Conservation (phyloP, 2,113 vertebrate species). For the Henicopernis longicauda region DNA sequence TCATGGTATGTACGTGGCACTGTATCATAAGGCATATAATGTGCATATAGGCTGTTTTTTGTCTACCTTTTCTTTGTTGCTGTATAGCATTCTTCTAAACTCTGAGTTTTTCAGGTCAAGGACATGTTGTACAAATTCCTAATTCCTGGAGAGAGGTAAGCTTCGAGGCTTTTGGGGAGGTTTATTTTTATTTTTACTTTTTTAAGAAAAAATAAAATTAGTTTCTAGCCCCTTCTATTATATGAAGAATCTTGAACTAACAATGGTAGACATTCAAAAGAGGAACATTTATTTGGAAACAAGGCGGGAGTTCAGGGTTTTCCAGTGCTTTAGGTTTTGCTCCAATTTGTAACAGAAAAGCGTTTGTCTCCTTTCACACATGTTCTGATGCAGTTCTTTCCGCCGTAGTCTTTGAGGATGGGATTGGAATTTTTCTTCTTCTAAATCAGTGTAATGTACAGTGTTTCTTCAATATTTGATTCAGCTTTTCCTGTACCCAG, state of each 20-base stretch:
- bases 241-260: neutral
- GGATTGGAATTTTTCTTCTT: neutral
- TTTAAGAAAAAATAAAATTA: neutral
- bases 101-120: neutral
- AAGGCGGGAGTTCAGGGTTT: neutral
- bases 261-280: neutral
- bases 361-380: neutral
- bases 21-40: neutral
- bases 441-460: neutral
- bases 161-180: neutral
- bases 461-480: neutral
- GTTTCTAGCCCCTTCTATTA: neutral
- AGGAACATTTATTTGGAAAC: neutral
- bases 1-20: neutral
- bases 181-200: neutral
- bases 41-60: neutral
- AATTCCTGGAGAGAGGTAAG: neutral
- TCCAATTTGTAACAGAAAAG: neutral
- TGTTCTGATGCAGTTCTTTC: neutral
- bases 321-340: neutral
- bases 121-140: neutral
- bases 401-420: neutral
- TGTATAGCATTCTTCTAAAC: neutral
- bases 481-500: neutral
- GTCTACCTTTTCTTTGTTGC: neutral